Percentiles rank a stretch among this genome's conserved stretches.
Evolutionary conservation across 2,113 vertebrate species (phyloP).

Genomic region (Ibidorhyncha struthersii): DNA sequence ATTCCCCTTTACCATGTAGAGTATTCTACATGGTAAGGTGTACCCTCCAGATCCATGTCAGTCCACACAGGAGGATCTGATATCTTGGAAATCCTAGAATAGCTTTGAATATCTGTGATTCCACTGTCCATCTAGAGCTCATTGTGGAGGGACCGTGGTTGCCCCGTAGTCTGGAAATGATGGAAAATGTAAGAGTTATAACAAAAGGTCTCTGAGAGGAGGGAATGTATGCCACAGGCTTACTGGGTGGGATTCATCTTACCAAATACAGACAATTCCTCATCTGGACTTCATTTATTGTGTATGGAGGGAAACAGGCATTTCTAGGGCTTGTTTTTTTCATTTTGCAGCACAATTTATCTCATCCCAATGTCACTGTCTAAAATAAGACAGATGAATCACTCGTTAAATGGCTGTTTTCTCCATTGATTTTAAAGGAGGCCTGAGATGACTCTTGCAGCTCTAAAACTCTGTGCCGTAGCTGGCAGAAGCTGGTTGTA

Average conservation of each 20-base stretch:
- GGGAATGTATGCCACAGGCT: neutral
- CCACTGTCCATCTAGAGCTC: neutral
- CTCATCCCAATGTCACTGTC: neutral
- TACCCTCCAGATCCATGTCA: neutral
- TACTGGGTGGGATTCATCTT: neutral
- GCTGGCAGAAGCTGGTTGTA: neutral
- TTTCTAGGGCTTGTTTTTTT: neutral
- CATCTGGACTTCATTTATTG: neutral
- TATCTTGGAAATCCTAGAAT: neutral
- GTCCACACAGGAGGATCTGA: neutral
- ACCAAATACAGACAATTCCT: neutral
- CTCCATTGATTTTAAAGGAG: neutral
- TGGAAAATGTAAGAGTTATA: neutral
- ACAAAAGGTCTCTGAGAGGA: neutral
- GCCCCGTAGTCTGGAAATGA: neutral
- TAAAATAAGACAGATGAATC: slow-evolving; percentile 17
- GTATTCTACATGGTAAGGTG: neutral
- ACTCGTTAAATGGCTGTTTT: neutral
- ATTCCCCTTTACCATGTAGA: neutral
- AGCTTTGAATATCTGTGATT: neutral
- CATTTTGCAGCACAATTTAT: neutral
- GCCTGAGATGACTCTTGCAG: neutral
- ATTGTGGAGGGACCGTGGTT: neutral
- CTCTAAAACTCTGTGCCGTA: neutral
- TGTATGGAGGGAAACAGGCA: neutral